phyloP scores from a whole-genome alignment of 2,113 vertebrate species.

The Eretmochelys imbricata region DNA sequence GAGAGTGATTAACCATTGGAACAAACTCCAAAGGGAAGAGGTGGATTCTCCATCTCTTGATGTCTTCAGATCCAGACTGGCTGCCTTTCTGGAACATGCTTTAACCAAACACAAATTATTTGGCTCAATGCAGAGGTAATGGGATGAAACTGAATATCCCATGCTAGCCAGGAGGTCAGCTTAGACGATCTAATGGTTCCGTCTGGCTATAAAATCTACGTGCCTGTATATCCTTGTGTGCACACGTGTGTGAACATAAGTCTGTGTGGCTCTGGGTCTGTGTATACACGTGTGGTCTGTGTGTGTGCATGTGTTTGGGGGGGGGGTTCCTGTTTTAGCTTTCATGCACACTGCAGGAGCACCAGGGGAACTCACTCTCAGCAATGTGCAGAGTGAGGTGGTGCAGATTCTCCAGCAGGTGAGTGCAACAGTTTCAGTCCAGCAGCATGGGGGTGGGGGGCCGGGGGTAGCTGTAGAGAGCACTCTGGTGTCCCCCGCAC shows the following conservation, averaged over 20 bases:
- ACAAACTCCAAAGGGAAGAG: background rate
- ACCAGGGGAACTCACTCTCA: background rate
- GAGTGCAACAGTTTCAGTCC: background rate
- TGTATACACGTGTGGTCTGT: background rate
- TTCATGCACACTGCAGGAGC: background rate
- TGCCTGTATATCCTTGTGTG: no score
- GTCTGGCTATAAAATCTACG: background rate
- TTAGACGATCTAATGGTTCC: background rate
- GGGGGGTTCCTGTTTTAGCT: background rate
- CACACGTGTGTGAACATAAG: rapidly evolving
- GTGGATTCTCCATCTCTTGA: background rate
- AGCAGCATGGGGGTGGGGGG: background rate
- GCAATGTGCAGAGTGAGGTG: background rate
- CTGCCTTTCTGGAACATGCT: background rate
- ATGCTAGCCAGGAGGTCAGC: background rate
- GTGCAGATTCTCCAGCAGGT: background rate
- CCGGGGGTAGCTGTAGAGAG: background rate
- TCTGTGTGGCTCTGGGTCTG: background rate
- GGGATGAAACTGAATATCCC: background rate
- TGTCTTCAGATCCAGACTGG: background rate
- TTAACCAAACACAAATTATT: background rate
- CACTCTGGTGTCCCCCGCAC: background rate
- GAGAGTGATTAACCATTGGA: background rate
- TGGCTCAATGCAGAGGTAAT: background rate
- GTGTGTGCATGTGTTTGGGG: no score